These are phyloP conservation scores for Pachypeltis micranthus DNA, from an alignment of 1,140 invertebrate genomes.

Conservation along the genomic window DNA sequence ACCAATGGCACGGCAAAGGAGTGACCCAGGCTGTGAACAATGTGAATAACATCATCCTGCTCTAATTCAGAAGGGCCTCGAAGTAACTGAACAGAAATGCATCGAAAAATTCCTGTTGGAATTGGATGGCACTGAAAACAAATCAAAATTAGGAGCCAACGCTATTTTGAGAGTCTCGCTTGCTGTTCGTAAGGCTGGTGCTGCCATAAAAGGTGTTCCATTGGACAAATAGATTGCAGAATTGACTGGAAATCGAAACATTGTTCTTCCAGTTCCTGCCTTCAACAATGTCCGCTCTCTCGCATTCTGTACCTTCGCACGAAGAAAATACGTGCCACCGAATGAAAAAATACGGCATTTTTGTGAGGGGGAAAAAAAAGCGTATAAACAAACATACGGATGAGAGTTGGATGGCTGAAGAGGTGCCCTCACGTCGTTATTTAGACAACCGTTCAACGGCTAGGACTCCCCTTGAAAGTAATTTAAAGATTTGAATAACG, in stretches of 20 bases:
- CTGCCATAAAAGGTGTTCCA: slow-evolving; percentile 53
- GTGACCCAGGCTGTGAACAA: slow-evolving; percentile 86
- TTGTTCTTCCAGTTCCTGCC: slow-evolving; percentile 90
- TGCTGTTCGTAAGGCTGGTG: slow-evolving; percentile 65
- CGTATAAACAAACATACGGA: too few species aligned
- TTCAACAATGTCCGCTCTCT: slow-evolving; percentile 99
- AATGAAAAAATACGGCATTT: too few species aligned
- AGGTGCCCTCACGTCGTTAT: too few species aligned
- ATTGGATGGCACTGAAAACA: slow-evolving; percentile 65
- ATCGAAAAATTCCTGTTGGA: slow-evolving; percentile 57
- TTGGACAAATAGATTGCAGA: slow-evolving; percentile 77
- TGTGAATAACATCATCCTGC: slow-evolving; percentile 88
- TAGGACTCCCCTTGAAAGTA: too few species aligned
- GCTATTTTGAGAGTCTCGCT: slow-evolving; percentile 65
- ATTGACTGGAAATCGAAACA: slow-evolving; percentile 78
- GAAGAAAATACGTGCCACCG: too few species aligned
- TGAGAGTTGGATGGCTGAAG: too few species aligned
- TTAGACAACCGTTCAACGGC: too few species aligned
- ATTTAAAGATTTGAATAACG: too few species aligned
- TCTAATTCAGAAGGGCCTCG: slow-evolving; percentile 66
- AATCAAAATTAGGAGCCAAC: slow-evolving; percentile 59
- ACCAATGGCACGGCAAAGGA: slow-evolving; percentile 87
- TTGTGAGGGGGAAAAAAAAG: too few species aligned
- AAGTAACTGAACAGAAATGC: slow-evolving; percentile 73
- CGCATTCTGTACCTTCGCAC: too few species aligned